Evolutionary conservation across 2,888 invertebrate species (phyloP).

Genomic region (Hyposoter didymator): DNA sequence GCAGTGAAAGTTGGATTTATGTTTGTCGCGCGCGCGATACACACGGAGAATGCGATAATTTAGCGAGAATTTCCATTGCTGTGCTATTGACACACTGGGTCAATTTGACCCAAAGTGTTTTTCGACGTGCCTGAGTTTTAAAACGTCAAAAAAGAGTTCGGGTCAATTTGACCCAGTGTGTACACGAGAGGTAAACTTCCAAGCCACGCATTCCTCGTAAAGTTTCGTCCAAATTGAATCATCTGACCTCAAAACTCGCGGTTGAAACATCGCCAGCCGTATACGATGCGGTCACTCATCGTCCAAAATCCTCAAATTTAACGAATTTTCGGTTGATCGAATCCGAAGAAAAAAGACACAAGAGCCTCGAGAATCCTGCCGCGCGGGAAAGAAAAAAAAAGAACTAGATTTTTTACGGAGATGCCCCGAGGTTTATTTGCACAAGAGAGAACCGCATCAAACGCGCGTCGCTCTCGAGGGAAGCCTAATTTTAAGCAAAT

Average conservation of each 20-base stretch:
- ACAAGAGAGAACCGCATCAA: slow-evolving; percentile 47
- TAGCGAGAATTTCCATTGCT: too few relatives aligned
- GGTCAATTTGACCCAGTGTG: too few relatives aligned
- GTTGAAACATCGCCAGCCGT: background rate
- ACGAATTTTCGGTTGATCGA: slow-evolving; percentile 54
- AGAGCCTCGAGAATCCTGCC: background rate
- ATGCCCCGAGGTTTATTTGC: slow-evolving; percentile 37
- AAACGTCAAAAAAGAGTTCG: too few relatives aligned
- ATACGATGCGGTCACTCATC: slow-evolving; percentile 8
- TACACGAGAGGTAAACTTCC: background rate
- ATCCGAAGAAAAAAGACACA: slow-evolving; percentile 10
- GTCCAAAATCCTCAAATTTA: slow-evolving; percentile 17
- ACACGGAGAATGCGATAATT: background rate
- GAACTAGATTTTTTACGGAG: background rate
- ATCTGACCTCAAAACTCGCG: background rate
- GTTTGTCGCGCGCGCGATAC: background rate
- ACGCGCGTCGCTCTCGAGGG: slow-evolving; percentile 5
- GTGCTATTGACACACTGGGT: background rate
- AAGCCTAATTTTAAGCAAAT: slow-evolving; percentile 79
- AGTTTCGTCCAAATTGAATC: background rate
- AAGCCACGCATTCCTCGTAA: background rate
- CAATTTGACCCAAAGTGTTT: too few relatives aligned
- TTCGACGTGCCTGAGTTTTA: too few relatives aligned
- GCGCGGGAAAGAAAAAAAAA: background rate
- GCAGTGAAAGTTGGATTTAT: slow-evolving; percentile 48